phyloP scores from a whole-genome alignment of 2,797 vertebrate genomes.

The Pseudochirops corinnae region DNA sequence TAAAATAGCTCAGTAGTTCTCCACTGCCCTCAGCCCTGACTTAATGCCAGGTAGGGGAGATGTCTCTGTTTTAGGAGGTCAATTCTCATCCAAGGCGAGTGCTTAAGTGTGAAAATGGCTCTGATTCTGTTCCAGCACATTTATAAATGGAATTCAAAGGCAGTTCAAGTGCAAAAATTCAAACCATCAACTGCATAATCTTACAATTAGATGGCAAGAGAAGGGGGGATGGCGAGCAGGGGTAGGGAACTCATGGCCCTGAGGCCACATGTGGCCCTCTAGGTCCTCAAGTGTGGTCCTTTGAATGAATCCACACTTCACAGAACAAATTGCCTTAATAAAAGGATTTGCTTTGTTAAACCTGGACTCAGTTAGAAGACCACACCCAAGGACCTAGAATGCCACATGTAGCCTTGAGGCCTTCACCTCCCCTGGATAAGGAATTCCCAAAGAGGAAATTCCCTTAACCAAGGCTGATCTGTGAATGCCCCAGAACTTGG shows the following conservation, averaged over 20 bases:
- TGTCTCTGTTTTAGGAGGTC: slow-evolving; percentile 1
- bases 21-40: not conserved
- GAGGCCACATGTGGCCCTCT: too few relatives aligned
- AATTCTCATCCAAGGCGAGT: not conserved
- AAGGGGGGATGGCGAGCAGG: not conserved
- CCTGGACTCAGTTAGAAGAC: too few relatives aligned
- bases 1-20: not conserved
- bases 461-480: not conserved
- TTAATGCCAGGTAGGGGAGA: not conserved
- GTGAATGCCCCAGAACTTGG: not conserved
- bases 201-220: not conserved
- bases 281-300: too few relatives aligned
- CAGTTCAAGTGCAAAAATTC: not conserved
- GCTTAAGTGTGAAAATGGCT: not conserved
- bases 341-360: too few relatives aligned
- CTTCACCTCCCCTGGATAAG: not conserved
- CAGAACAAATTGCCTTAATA: too few relatives aligned
- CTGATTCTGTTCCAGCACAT: not conserved
- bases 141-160: not conserved
- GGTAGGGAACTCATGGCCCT: too few relatives aligned
- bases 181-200: not conserved
- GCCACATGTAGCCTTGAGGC: too few relatives aligned
- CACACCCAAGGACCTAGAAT: too few relatives aligned
- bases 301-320: too few relatives aligned
- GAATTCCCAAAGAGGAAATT: not conserved